phyloP scores from a whole-genome alignment of 1,140 invertebrate species.

The Cydia splendana region DNA sequence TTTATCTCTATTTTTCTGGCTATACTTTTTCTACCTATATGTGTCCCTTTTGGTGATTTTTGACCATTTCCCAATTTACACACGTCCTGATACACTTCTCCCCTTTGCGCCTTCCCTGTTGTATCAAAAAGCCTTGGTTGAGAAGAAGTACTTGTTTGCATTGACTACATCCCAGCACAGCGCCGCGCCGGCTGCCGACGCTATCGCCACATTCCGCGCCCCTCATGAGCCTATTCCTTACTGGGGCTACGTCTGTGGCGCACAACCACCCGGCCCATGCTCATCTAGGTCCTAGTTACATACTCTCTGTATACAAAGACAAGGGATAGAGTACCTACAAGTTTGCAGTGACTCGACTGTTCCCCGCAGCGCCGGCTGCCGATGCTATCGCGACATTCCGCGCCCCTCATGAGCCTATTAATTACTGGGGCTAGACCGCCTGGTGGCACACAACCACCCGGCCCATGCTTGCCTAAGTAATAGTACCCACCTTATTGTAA shows the following conservation, averaged over 20 bases:
- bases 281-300: too few relatives aligned
- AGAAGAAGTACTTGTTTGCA: background rate
- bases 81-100: too few relatives aligned
- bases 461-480: too few relatives aligned
- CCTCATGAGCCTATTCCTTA: conserved; percentile 31
- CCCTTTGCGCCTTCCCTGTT: too few relatives aligned
- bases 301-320: too few relatives aligned
- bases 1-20: too few relatives aligned
- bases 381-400: conserved; percentile 59
- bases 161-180: too few relatives aligned
- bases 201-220: conserved; percentile 52
- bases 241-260: conserved; percentile 39
- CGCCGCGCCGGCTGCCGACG: conserved; percentile 43
- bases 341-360: background rate
- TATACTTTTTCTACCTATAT: too few relatives aligned
- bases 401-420: conserved; percentile 33
- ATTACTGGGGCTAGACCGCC: conserved; percentile 40
- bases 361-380: background rate
- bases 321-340: too few relatives aligned
- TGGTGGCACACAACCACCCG: conserved; percentile 42
- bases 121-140: background rate
- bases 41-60: too few relatives aligned
- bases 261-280: conserved; percentile 37
- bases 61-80: too few relatives aligned
- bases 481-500: too few relatives aligned